phyloP scores from a whole-genome alignment of 2,888 invertebrate species.

The Synanthedon tipuliformis region DNA sequence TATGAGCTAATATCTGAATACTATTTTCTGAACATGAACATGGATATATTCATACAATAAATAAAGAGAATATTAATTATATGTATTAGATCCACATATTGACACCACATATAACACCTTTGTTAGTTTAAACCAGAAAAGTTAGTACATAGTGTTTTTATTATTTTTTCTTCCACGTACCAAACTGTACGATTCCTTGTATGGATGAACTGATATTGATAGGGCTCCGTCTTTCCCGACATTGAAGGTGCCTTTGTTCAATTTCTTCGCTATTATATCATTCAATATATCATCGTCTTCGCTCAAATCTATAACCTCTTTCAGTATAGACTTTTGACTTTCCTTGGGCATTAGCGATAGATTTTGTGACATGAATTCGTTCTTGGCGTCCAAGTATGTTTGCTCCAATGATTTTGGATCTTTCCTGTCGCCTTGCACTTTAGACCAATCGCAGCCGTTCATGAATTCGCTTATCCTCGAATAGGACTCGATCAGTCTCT shows the following conservation, averaged over 20 bases:
- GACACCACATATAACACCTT: neutral
- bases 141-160: neutral
- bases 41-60: too few species aligned
- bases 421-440: conserved; percentile 36
- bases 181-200: conserved; percentile 35
- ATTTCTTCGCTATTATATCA: conserved; percentile 45
- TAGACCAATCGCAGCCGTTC: conserved; percentile 63
- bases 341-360: conserved; percentile 57
- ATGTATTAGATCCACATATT: too few species aligned
- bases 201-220: conserved; percentile 54
- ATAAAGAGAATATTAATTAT: too few species aligned
- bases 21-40: too few species aligned
- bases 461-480: conserved; percentile 62
- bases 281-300: conserved; percentile 41
- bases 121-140: neutral
- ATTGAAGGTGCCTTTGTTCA: conserved; percentile 46
- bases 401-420: conserved; percentile 50
- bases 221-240: conserved; percentile 57
- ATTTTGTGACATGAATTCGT: conserved; percentile 61
- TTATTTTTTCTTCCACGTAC: conserved; percentile 31
- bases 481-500: conserved; percentile 55
- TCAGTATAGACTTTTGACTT: conserved; percentile 34
- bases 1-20: too few species aligned
- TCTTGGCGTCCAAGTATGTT: conserved; percentile 61
- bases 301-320: conserved; percentile 54